phyloP scores from a whole-genome alignment of 1,140 invertebrate genomes.

The Trachymyrmex cornetzi region DNA sequence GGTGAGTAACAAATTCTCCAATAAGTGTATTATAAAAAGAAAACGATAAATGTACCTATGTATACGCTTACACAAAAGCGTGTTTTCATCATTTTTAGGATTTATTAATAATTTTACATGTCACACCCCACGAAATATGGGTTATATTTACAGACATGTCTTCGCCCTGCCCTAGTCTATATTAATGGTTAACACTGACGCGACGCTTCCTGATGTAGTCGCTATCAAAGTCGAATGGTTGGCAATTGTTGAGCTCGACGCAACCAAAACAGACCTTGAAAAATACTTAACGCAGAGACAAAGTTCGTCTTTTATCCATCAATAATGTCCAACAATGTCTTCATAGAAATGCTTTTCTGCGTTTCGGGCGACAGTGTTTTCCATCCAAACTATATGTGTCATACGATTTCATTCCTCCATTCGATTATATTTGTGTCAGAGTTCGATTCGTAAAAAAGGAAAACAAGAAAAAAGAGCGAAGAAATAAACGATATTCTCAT shows the following conservation, averaged over 20 bases:
- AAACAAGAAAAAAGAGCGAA: slow-evolving; percentile 24
- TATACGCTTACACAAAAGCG: slow-evolving; percentile 52
- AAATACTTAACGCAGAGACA: slow-evolving; percentile 16
- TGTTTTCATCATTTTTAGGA: slow-evolving; percentile 77
- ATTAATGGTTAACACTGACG: slow-evolving; percentile 53
- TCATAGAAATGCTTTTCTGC: slow-evolving; percentile 8
- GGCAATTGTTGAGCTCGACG: slow-evolving; percentile 56
- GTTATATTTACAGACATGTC: slow-evolving; percentile 77
- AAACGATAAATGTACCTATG: slow-evolving; percentile 61
- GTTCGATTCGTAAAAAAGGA: slow-evolving; percentile 27
- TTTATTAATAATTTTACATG: slow-evolving; percentile 82
- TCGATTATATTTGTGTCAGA: background rate
- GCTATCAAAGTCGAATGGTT: slow-evolving; percentile 46
- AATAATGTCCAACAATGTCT: slow-evolving; percentile 35
- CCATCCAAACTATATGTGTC: background rate
- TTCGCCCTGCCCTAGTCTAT: slow-evolving; percentile 57
- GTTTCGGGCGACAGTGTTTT: background rate
- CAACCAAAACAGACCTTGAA: slow-evolving; percentile 44
- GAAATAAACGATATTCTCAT: slow-evolving; percentile 34
- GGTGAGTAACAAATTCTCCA: slow-evolving; percentile 66
- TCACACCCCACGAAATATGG: slow-evolving; percentile 74
- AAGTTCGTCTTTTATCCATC: slow-evolving; percentile 23
- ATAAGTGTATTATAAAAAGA: slow-evolving; percentile 70
- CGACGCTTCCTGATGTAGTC: slow-evolving; percentile 47
- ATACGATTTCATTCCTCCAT: slow-evolving; percentile 2